Base-by-base conservation (phyloP, 53 echinoderm and acorn worm species). In the Holothuria scabra region DNA sequence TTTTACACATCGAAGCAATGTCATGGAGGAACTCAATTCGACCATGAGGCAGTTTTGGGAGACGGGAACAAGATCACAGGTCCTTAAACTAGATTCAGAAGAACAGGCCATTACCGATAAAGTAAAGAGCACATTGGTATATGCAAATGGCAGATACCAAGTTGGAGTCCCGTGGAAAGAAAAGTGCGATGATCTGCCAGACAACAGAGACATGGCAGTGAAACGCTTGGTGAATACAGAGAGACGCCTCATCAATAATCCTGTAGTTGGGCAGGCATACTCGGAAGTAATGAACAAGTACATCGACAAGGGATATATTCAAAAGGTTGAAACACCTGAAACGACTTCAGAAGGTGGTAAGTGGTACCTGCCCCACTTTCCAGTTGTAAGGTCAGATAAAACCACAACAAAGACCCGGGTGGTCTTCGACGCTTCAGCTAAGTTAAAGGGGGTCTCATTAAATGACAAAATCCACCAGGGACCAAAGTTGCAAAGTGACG, bases 401-500 rank as follows among this genome's bases (percentile, higher is more conserved):
- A 22, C 33, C 1, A 72, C 74, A 28, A 72, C 74, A 6, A 72
- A 72, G 38, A 55, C 56, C 29, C 58, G 56, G 11, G 56, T 52
- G 8, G 79, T 79, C 5, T 79, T 56, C 46, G 79, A 79, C 59
- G 57, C 79, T 14, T 79, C 79, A 18, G 79, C 79, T 1, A 79
- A 79, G 49, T 5, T 48, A n/a, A 1, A 79, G 16, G 79, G 57
- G 13, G 23, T 79, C 16, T 72, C 32, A 59, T 59, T 52, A 1
- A 79, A 79, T n/a, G 79, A 79, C 1, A 28, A 12, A 7, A 82
- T 82, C 30, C 18, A 82, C n/a, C 64, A 82, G 62, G 82, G 82
- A 14, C 82, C 82, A 24, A 82, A 82, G 32, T 30, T 82, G 16
- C 64, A 82, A 23, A 34, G 28, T 11, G 82, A 82, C 7, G 6